Percentiles rank a stretch among this genome's conserved stretches.
Evolutionary conservation across 1,140 invertebrate species (phyloP).

Genomic region (Apolygus lucorum): DNA sequence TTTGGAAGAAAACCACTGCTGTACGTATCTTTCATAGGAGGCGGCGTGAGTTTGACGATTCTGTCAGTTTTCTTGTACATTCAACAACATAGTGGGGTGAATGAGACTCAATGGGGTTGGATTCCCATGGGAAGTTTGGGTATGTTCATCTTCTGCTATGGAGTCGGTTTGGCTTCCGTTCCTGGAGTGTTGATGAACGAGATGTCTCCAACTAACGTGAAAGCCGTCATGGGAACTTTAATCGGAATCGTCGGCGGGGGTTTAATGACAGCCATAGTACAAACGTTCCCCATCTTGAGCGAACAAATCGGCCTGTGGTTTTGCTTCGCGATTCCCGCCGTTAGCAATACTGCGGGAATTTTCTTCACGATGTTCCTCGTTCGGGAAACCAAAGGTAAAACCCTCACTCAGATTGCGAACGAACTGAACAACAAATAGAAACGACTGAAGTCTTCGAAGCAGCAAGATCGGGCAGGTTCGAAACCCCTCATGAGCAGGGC

Average conservation of each 20-base stretch:
- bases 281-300: neutral
- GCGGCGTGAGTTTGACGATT: neutral
- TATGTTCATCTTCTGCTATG: neutral
- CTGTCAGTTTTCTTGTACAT: neutral
- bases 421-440: neutral
- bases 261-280: neutral
- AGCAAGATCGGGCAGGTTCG: no score
- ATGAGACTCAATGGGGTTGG: neutral
- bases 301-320: neutral
- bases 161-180: neutral
- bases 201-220: neutral
- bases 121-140: neutral
- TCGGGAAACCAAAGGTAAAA: conserved; percentile 18
- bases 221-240: neutral
- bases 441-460: no score
- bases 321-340: neutral
- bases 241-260: neutral
- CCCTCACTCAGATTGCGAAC: neutral
- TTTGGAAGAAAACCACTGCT: conserved; percentile 5
- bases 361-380: conserved; percentile 4
- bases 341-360: neutral
- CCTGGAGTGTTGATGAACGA: neutral
- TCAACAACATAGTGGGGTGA: neutral
- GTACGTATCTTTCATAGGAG: neutral
- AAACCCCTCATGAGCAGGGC: no score